phyloP scores from a whole-genome alignment of 2,888 invertebrate species.

The Tetragonisca angustula region DNA sequence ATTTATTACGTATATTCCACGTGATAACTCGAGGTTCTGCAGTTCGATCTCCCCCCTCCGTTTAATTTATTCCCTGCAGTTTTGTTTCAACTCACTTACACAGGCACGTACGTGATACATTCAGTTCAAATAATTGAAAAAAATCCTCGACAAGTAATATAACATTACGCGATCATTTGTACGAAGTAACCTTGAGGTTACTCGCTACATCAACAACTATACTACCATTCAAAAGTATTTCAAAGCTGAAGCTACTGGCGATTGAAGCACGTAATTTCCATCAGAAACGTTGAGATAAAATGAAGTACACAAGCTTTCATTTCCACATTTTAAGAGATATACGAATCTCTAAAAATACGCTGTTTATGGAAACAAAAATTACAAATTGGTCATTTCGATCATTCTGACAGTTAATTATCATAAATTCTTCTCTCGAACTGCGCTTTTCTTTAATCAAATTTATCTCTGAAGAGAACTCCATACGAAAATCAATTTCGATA shows the following conservation, averaged over 20 bases:
- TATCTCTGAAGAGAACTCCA: no score
- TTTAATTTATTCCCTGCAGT: background rate
- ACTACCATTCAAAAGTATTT: background rate
- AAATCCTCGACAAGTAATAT: background rate
- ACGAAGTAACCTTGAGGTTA: background rate
- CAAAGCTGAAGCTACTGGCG: no score
- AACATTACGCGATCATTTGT: background rate
- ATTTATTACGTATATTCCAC: no score
- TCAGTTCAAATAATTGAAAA: background rate
- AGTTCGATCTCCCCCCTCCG: background rate
- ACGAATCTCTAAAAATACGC: no score
- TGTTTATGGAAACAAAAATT: no score
- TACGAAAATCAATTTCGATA: background rate
- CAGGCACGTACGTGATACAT: background rate
- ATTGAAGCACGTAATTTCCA: no score
- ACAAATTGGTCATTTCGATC: no score
- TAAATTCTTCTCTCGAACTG: background rate
- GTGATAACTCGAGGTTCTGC: background rate
- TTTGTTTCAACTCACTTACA: background rate
- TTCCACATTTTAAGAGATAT: no score
- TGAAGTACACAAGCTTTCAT: no score
- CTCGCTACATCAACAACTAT: background rate
- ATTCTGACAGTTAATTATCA: background rate
- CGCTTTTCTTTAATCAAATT: background rate
- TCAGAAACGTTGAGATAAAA: no score